These are phyloP conservation scores for Drosophila baimaii DNA, from an alignment of 1,140 invertebrate species.

Conservation along the genomic window DNA sequence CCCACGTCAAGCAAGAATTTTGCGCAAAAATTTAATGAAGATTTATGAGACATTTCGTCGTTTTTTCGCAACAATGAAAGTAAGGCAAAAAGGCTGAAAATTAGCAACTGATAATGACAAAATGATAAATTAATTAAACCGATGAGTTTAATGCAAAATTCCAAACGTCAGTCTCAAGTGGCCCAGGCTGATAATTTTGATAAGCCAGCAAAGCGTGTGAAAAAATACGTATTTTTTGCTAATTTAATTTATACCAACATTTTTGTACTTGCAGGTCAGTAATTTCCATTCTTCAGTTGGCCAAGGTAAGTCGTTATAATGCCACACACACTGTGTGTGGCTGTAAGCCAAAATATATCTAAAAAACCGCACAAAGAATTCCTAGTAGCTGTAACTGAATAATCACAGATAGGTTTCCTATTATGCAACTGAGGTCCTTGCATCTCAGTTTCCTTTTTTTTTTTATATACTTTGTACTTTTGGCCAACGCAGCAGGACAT, in stretches of 20 bases:
- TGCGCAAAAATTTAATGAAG: slow-evolving; percentile 24
- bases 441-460: slow-evolving; percentile 6
- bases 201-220: slow-evolving; percentile 5
- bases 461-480: slow-evolving; percentile 21
- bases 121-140: slow-evolving; percentile 61
- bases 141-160: slow-evolving; percentile 30
- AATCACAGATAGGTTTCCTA: slow-evolving; percentile 32
- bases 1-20: slow-evolving; percentile 1
- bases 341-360: background rate
- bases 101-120: slow-evolving; percentile 60
- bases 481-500: slow-evolving; percentile 70
- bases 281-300: background rate
- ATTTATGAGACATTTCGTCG: slow-evolving; percentile 30
- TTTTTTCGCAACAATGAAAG: slow-evolving; percentile 15
- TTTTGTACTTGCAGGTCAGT: background rate
- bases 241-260: no score
- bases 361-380: slow-evolving; percentile 30
- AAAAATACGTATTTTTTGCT: background rate
- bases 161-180: slow-evolving; percentile 18
- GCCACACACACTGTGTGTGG: background rate
- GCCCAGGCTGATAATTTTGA: slow-evolving; percentile 19
- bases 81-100: slow-evolving; percentile 29
- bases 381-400: slow-evolving; percentile 45
- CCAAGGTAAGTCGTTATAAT: slow-evolving; percentile 30
- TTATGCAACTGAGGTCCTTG: slow-evolving; percentile 18